phyloP scores from a whole-genome alignment of 64 coral and sea anemone species.

The Montipora cactus region DNA sequence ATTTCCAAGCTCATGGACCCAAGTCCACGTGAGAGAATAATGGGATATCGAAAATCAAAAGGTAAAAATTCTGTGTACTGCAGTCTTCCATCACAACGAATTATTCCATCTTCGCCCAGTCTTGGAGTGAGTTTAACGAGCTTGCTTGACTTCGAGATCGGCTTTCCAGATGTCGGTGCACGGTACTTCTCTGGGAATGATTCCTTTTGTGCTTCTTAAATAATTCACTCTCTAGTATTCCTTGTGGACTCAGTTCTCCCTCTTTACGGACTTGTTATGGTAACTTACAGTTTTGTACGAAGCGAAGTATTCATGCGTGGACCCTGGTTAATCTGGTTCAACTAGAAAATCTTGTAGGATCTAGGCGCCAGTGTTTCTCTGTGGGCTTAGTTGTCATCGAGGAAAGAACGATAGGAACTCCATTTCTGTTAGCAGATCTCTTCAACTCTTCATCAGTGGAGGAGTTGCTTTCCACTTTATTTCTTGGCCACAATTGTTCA shows the following conservation, averaged over 20 bases:
- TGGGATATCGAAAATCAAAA: slow-evolving; percentile 61
- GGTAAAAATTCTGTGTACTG: slow-evolving; percentile 58
- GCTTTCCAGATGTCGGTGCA: slow-evolving; percentile 4
- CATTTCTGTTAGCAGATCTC: not conserved
- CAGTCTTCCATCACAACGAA: slow-evolving; percentile 67
- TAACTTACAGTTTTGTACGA: slow-evolving; percentile 44
- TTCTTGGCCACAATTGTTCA: slow-evolving; percentile 44
- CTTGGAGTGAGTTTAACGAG: slow-evolving; percentile 45
- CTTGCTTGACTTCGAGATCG: slow-evolving; percentile 57
- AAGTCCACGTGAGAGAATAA: slow-evolving; percentile 56
- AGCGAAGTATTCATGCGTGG: slow-evolving; percentile 54
- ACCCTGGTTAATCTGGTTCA: slow-evolving; percentile 43
- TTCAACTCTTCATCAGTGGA: slow-evolving; percentile 3
- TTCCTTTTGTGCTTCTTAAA: slow-evolving; percentile 12
- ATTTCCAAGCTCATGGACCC: slow-evolving; percentile 69
- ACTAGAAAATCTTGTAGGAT: slow-evolving; percentile 56
- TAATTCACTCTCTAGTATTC: slow-evolving; percentile 20
- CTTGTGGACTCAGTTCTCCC: slow-evolving; percentile 12
- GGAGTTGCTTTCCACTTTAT: not conserved
- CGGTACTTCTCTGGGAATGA: slow-evolving; percentile 42
- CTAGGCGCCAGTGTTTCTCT: slow-evolving; percentile 27
- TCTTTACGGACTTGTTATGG: no score
- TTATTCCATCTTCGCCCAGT: slow-evolving; percentile 61
- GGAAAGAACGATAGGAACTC: not conserved
- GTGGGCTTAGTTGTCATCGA: slow-evolving; percentile 16